These are phyloP conservation scores for Prosopocoilus inquinatus DNA, from an alignment of 2,888 invertebrate species.

Conservation along the genomic window DNA sequence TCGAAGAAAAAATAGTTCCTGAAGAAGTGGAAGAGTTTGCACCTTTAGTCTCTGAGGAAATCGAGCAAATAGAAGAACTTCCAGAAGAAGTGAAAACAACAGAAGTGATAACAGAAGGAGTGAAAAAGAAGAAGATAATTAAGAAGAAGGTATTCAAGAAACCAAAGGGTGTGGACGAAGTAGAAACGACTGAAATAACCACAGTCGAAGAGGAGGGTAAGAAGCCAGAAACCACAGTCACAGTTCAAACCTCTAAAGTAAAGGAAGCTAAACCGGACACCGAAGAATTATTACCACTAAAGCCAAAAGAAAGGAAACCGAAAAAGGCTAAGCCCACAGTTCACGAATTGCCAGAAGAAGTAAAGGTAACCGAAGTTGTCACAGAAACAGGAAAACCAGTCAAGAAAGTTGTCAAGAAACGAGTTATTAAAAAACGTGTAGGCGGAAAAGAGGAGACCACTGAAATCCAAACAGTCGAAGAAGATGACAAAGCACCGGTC, in stretches of 20 bases:
- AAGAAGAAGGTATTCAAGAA: conserved; percentile 29
- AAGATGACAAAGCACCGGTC: conserved; percentile 36
- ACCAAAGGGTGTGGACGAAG: conserved; percentile 30
- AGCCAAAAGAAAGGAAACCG: not conserved
- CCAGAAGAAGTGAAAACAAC: conserved; percentile 43
- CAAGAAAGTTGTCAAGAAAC: conserved; percentile 41
- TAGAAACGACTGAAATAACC: conserved; percentile 29
- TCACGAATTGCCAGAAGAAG: conserved; percentile 32
- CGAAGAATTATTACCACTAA: conserved; percentile 14
- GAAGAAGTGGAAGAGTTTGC: conserved; percentile 31
- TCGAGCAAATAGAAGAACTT: conserved; percentile 37
- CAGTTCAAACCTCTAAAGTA: conserved; percentile 26
- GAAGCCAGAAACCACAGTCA: conserved; percentile 34
- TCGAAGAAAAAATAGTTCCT: conserved; percentile 48
- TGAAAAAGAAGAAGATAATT: conserved; percentile 33
- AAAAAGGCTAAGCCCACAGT: conserved; percentile 21
- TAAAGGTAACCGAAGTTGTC: conserved; percentile 44
- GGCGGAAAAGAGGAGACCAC: conserved; percentile 43
- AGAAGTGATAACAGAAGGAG: conserved; percentile 35
- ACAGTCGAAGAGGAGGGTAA: conserved; percentile 44
- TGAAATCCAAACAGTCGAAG: conserved; percentile 39
- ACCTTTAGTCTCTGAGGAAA: conserved; percentile 23
- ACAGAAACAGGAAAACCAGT: conserved; percentile 32
- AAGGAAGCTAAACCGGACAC: conserved; percentile 21
- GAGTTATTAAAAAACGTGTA: conserved; percentile 41